phyloP scores from a whole-genome alignment of 2,113 vertebrate genomes.

The Corythaixoides concolor region DNA sequence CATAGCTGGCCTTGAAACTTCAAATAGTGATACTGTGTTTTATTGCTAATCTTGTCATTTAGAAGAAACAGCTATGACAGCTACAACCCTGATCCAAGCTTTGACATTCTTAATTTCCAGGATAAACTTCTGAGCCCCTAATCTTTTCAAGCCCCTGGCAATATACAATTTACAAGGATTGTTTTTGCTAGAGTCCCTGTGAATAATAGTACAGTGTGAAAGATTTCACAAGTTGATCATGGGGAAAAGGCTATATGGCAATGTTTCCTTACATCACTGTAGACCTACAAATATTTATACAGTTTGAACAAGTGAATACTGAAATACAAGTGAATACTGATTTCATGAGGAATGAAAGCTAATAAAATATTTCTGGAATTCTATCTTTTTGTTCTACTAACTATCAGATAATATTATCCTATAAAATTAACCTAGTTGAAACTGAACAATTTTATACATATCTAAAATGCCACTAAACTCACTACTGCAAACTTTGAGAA shows the following conservation, averaged over 20 bases:
- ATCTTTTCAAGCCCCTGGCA: not conserved
- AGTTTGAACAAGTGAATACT: not conserved
- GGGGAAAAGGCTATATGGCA: not conserved
- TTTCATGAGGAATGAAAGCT: not conserved
- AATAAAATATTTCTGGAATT: not conserved
- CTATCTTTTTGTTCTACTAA: not conserved
- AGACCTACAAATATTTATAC: conserved; percentile 11
- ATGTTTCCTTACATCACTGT: not conserved
- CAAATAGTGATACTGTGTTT: not conserved
- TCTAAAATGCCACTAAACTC: not conserved
- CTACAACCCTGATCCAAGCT: not conserved
- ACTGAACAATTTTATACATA: not conserved
- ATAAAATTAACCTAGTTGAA: not conserved
- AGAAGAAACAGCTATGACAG: not conserved
- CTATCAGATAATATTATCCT: not conserved
- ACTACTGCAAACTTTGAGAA: not conserved
- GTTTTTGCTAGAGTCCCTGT: not conserved
- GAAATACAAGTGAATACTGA: not conserved
- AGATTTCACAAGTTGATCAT: not conserved
- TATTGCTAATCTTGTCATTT: conserved; percentile 15
- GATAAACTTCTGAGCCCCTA: not conserved
- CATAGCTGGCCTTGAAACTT: not conserved
- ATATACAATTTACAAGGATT: not conserved
- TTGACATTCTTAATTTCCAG: conserved; percentile 28
- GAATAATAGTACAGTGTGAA: not conserved